phyloP scores from a whole-genome alignment of 1,140 invertebrate genomes.

The Cherax quadricarinatus region DNA sequence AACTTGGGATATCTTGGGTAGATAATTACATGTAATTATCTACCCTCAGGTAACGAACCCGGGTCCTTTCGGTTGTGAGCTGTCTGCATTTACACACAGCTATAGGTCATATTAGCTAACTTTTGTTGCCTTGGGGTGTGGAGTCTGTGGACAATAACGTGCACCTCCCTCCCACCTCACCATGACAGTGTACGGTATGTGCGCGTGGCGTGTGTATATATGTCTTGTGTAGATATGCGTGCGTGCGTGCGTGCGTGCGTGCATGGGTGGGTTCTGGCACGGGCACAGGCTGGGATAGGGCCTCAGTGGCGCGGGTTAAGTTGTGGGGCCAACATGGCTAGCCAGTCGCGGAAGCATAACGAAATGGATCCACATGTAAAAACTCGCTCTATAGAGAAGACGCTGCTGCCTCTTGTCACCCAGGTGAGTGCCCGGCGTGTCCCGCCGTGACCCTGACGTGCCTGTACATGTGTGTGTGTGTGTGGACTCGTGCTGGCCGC shows the following conservation, averaged over 20 bases:
- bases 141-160: background rate
- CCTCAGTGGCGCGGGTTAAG: conserved; percentile 53
- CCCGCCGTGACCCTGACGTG: background rate
- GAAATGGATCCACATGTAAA: conserved; percentile 52
- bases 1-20: too few relatives aligned
- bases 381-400: conserved; percentile 46
- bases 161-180: background rate
- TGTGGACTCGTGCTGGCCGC: background rate
- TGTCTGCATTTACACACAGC: too few relatives aligned
- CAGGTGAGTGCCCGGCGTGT: conserved; percentile 34
- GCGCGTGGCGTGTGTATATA: conserved; percentile 16
- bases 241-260: background rate
- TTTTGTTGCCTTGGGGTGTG: too few relatives aligned
- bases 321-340: conserved; percentile 50
- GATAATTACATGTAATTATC: too few relatives aligned
- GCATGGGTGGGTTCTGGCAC: conserved; percentile 34
- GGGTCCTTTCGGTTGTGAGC: too few relatives aligned
- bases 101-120: too few relatives aligned
- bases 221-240: background rate
- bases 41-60: too few relatives aligned
- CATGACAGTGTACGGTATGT: background rate
- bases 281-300: conserved; percentile 13
- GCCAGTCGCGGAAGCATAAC: background rate
- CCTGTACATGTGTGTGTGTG: background rate
- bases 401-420: conserved; percentile 44